Percentiles rank a stretch among this genome's conserved stretches.
phyloP scores from a whole-genome alignment of 2,797 vertebrate genomes.

The Heterohyrax brucei region DNA sequence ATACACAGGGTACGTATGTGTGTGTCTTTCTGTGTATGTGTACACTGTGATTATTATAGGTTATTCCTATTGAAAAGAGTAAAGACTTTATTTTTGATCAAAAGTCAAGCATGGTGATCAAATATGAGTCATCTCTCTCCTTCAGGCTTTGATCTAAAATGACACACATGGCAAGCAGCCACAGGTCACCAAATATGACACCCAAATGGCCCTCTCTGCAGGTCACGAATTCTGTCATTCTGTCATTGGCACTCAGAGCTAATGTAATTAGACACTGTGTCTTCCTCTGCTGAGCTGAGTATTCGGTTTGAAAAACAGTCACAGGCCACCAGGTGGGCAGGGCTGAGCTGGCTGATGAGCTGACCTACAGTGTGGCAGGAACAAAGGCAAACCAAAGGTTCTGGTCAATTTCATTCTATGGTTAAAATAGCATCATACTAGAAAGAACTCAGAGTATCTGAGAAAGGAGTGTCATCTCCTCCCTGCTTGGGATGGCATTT shows the following conservation, averaged over 20 bases:
- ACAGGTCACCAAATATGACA: neutral
- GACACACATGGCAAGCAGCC: neutral
- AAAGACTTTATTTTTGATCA: neutral
- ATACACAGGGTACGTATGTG: neutral
- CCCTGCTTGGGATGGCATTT: rapidly evolving
- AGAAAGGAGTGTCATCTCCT: neutral
- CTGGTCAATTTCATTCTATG: neutral
- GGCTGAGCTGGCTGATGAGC: neutral
- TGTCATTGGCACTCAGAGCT: neutral
- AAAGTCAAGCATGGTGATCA: neutral
- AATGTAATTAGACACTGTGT: neutral
- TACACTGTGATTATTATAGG: neutral
- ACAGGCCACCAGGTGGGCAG: neutral
- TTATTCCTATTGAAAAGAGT: neutral
- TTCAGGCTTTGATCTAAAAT: neutral
- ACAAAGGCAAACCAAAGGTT: neutral
- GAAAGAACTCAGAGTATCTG: neutral
- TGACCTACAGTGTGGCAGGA: neutral
- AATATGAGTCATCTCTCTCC: neutral
- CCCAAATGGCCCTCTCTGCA: conserved; percentile 17
- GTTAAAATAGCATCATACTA: neutral
- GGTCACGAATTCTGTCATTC: neutral
- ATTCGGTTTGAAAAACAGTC: neutral
- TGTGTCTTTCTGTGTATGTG: neutral
- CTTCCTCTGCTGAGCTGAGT: conserved; percentile 33